Evolutionary conservation across 2,888 invertebrate genomes (phyloP), one percentile per base, ranked within the genome.

Genomic region (Thymelicus sylvestris): DNA sequence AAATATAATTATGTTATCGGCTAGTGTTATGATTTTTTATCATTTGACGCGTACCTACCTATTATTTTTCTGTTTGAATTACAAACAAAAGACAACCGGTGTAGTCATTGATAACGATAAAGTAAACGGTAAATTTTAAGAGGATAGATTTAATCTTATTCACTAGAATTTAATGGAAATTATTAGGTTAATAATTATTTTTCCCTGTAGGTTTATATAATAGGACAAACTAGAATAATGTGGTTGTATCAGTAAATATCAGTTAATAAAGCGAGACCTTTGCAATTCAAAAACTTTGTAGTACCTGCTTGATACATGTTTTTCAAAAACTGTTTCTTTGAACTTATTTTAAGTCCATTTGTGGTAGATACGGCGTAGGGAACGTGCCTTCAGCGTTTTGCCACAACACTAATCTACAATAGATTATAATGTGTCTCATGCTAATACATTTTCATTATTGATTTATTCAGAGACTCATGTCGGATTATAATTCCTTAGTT

Each of bases 61-160:
- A 59, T 13, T 59, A n/a, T 7, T 59, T 59, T 59, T 39, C n/a
- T 59, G n/a, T 65, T 41, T 15, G n/a, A 66, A 48, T 39, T 68
- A 66, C 10, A 60, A 72, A 62, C 19, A 50, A 15, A 65, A 12
- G 15, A 63, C 38, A 59, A 39, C 41, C 50, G 39, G 52, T 13
- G 31, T 59, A 47, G 59, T 66, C 44, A 60, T 15, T 48, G 66
- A 67, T 60, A 60, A 48, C 60, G 48, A 67, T 67, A 59, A 44
- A 67, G 60, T 10, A 15, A 48, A 12, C 15, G 60, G 60, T 67
- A 67, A 67, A n/a, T 48, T 60, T 24, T 67, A 48, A 60, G 59
- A 60, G 60, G 31, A 31, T n/a, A 4, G 38, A 39, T 39, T 12
- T 39, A 7, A 31, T n/a, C 15, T 39, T 59, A 38, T 12, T 55